phyloP scores from a whole-genome alignment of 2,888 invertebrate genomes.

The Lasioglossum malachurum region DNA sequence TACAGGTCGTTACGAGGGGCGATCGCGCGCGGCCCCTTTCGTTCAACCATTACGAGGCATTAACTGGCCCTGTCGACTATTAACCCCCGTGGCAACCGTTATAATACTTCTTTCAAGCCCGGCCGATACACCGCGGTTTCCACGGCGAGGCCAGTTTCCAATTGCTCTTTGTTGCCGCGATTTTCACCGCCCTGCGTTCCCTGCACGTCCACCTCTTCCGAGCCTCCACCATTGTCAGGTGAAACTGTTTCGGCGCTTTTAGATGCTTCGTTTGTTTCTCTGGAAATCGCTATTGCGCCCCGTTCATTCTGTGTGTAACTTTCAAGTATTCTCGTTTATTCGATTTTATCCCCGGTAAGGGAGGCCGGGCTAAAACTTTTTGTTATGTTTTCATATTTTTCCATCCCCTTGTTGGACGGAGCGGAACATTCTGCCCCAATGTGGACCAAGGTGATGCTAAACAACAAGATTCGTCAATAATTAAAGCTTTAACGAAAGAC shows the following conservation, averaged over 20 bases:
- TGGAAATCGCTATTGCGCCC: too few relatives aligned
- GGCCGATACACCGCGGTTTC: constrained; percentile 58
- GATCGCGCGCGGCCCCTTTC: constrained; percentile 70
- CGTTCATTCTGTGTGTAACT: too few relatives aligned
- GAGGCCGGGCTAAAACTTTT: too few relatives aligned
- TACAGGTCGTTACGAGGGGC: constrained; percentile 79
- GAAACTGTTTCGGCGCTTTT: too few relatives aligned
- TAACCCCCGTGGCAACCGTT: constrained; percentile 72
- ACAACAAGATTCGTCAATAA: not conserved
- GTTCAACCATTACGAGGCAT: constrained; percentile 79
- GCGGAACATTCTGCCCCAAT: too few relatives aligned
- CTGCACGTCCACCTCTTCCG: not conserved
- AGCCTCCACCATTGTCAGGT: not conserved
- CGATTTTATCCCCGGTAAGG: too few relatives aligned
- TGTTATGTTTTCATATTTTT: too few relatives aligned
- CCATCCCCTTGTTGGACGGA: too few relatives aligned
- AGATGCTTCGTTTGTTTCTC: too few relatives aligned
- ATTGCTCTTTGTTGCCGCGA: constrained; percentile 67
- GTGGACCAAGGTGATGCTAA: not conserved
- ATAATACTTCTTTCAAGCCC: constrained; percentile 70
- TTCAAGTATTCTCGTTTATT: too few relatives aligned
- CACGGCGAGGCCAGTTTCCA: constrained; percentile 65
- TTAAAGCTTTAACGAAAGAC: not conserved
- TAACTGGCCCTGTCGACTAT: constrained; percentile 78
- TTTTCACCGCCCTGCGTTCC: constrained; percentile 37